Conservation (phyloP, 1,140 invertebrate genomes). For the Bombus pascuorum region DNA sequence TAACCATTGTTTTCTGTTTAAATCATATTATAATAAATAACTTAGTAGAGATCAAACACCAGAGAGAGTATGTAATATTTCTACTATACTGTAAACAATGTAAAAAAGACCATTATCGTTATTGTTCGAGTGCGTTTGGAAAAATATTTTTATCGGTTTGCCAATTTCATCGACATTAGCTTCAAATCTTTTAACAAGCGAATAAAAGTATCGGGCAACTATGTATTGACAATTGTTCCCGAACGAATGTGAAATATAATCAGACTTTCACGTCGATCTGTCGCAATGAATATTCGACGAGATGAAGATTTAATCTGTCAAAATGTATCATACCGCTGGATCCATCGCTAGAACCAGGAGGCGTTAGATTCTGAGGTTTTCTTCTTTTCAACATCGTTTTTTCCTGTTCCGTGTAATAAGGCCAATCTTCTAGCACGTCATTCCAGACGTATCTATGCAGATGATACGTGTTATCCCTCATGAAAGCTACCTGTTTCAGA, state of each 20-base stretch:
- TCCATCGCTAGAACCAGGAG: conserved; percentile 91
- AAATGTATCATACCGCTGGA: conserved; percentile 83
- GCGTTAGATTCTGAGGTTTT: conserved; percentile 94
- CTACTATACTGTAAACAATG: no score
- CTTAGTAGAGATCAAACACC: no score
- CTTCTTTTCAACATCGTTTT: conserved; percentile 92
- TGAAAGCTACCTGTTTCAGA: conserved; percentile 89
- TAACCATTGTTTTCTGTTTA: no score
- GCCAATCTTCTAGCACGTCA: conserved; percentile 97
- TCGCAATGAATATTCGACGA: not conserved
- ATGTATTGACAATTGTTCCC: not conserved
- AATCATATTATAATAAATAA: no score
- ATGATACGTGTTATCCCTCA: conserved; percentile 94
- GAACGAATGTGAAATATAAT: not conserved
- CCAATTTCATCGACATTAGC: not conserved
- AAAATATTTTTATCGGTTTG: not conserved
- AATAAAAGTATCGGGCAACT: not conserved
- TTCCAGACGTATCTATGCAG: conserved; percentile 93
- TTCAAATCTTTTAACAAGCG: not conserved
- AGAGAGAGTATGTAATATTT: no score
- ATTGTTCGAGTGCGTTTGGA: not conserved
- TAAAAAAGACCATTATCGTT: not conserved
- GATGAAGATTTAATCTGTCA: no score
- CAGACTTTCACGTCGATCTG: not conserved
- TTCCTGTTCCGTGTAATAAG: conserved; percentile 95